phyloP scores from a whole-genome alignment of 2,888 invertebrate genomes.

The Archaeoteleia sp. region DNA sequence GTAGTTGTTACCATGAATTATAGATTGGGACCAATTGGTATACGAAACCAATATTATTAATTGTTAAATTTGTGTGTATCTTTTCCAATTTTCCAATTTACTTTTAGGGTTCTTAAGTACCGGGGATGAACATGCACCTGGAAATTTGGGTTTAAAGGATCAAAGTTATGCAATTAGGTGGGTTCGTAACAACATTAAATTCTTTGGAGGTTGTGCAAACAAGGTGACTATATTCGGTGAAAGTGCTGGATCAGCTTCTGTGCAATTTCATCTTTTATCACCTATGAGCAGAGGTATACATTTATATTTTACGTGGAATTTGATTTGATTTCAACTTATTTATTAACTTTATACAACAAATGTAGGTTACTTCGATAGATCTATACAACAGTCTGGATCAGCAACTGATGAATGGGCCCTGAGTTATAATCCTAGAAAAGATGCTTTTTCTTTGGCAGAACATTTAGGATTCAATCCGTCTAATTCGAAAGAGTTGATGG shows the following conservation, averaged over 20 bases:
- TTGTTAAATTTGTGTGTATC: too few species aligned
- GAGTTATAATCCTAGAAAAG: constrained; percentile 58
- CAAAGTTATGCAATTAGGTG: constrained; percentile 68
- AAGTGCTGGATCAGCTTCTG: constrained; percentile 62
- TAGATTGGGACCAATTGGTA: constrained; percentile 2
- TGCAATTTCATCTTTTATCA: constrained; percentile 67
- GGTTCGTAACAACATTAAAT: constrained; percentile 67
- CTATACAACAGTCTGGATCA: constrained; percentile 68
- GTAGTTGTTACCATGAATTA: constrained; percentile 51
- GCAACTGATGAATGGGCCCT: constrained; percentile 61
- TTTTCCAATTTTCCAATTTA: too few species aligned
- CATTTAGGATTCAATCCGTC: constrained; percentile 63
- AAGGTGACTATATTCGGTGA: constrained; percentile 67
- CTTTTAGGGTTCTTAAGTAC: constrained; percentile 66
- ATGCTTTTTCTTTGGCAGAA: constrained; percentile 67
- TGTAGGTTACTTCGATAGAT: constrained; percentile 65
- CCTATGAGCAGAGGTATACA: constrained; percentile 67
- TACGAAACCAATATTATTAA: neutral
- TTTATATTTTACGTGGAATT: neutral
- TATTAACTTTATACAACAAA: neutral
- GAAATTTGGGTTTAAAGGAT: constrained; percentile 69
- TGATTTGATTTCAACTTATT: neutral
- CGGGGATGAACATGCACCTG: constrained; percentile 65
- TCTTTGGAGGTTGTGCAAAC: constrained; percentile 66
- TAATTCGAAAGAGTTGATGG: constrained; percentile 62